These are phyloP conservation scores for Diloba caeruleocephala DNA, from an alignment of 2,888 invertebrate genomes.

Conservation along the genomic window DNA sequence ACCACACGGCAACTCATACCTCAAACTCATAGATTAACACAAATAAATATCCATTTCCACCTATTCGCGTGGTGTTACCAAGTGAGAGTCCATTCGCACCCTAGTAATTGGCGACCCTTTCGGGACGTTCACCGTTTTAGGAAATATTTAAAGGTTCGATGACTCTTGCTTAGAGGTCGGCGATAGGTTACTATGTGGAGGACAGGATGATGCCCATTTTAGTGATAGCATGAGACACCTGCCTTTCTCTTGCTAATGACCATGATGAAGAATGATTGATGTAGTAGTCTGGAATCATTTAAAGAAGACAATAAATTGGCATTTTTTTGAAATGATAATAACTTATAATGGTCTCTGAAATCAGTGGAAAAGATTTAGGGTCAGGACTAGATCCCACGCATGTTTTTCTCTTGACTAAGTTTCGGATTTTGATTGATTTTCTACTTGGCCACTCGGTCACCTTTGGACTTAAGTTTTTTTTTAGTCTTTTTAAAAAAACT, in stretches of 20 bases:
- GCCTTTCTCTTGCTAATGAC: conserved; percentile 47
- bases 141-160: conserved; percentile 83
- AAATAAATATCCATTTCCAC: not conserved
- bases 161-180: conserved; percentile 81
- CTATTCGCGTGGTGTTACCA: conserved; percentile 19
- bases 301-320: conserved; percentile 29
- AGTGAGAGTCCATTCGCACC: conserved; percentile 35
- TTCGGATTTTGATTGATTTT: too few species aligned
- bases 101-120: conserved; percentile 63
- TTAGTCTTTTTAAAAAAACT: too few species aligned
- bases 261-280: conserved; percentile 42
- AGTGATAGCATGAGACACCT: conserved; percentile 54
- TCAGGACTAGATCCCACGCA: too few species aligned
- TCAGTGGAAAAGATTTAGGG: too few species aligned
- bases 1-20: too few species aligned
- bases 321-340: conserved; percentile 14
- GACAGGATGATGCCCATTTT: conserved; percentile 68
- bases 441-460: too few species aligned
- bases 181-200: conserved; percentile 61
- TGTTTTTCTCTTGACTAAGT: too few species aligned
- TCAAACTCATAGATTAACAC: not conserved
- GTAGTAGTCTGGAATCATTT: conserved; percentile 40
- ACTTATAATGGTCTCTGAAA: not conserved
- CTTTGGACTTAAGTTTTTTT: too few species aligned
- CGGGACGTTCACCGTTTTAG: conserved; percentile 85